Evolutionary conservation across 2,888 invertebrate species (phyloP), one percentile per base, ranked within the genome.

Genomic region (Glaucopsyche alexis): DNA sequence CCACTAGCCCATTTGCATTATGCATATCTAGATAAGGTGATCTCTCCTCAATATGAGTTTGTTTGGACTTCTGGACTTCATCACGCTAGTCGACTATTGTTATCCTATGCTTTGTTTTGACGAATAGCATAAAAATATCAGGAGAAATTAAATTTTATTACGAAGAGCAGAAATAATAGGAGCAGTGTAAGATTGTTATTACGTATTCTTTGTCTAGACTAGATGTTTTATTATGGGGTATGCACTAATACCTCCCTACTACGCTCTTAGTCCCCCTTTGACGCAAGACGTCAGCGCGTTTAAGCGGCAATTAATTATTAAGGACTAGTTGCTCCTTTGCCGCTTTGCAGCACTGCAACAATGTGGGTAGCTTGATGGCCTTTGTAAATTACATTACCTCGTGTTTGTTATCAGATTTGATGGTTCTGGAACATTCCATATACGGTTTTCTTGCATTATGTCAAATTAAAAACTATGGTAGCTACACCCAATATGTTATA

Each of bases 261-360:
- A 87, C 88, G 87, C 86, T 82, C 86, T 87, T 87, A 89, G 88
- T 83, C 82, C 85, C 86, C 86, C 79, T 80, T 86, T 85, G 83
- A 83, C 81, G 83, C 84, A 88, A 91, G 91, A 92, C 90, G 91
- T 90, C 91, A 86, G 89, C 90, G 84, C 90, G 86, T 87, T 92
- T 91, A 93, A 91, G 87, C 89, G 87, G 83, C 88, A 87, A 91
- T 93, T 92, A 93, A 93, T 92, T 91, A 93, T 93, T 93, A 90
- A 92, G 86, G 85, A 83, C 80, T 83, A 85, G 87, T 85, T 86
- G 84, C 85, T 86, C 88, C 90, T 90, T 91, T 89, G 87, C 86
- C 89, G 87, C 91, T 92, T 91, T 91, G 92, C 90, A 87, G 87
- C 85, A 78, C 84, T 86, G 88, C 89, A 90, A 92, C 91, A 92